Conservation (phyloP, 30 jellyfish, hydroid and myxozoan species). For the Aurelia aurita region DNA sequence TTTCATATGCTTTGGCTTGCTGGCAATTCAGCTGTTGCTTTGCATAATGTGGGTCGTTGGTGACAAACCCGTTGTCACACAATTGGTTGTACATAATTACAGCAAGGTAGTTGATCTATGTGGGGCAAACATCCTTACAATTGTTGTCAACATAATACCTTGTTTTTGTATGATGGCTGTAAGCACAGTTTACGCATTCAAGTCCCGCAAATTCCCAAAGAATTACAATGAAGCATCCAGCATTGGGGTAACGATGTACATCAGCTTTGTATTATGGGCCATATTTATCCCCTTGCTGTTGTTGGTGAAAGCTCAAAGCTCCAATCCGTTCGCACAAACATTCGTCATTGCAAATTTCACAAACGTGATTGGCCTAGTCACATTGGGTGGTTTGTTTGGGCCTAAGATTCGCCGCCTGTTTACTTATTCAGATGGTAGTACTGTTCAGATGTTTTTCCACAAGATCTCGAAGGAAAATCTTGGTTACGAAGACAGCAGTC, state of each 20-base stretch:
- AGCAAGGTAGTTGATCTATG: slow-evolving; percentile 45
- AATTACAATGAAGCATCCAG: slow-evolving; percentile 57
- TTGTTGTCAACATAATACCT: slow-evolving; percentile 34
- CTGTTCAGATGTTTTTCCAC: too few species aligned
- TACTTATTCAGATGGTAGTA: too few species aligned
- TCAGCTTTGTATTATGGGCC: slow-evolving; percentile 66
- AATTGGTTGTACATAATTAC: slow-evolving; percentile 45
- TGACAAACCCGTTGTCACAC: slow-evolving; percentile 71
- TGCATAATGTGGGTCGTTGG: slow-evolving; percentile 81
- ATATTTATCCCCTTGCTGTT: slow-evolving; percentile 54
- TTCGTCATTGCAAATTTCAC: slow-evolving; percentile 54
- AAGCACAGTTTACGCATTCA: slow-evolving; percentile 65
- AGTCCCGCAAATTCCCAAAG: slow-evolving; percentile 68
- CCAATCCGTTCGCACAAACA: slow-evolving; percentile 20
- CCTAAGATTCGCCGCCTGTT: slow-evolving; percentile 21
- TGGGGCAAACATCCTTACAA: slow-evolving; percentile 17
- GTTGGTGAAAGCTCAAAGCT: slow-evolving; percentile 17
- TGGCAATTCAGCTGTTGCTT: slow-evolving; percentile 74
- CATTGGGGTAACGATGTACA: slow-evolving; percentile 55
- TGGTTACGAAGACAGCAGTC: too few species aligned
- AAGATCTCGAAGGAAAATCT: too few species aligned
- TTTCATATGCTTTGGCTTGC: slow-evolving; percentile 70
- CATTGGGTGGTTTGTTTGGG: slow-evolving; percentile 21
- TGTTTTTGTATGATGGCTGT: slow-evolving; percentile 43
- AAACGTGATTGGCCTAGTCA: slow-evolving; percentile 10